Percentiles rank a stretch among this genome's conserved stretches.
phyloP scores from a whole-genome alignment of 1,140 invertebrate genomes.

The Goniozus legneri region DNA sequence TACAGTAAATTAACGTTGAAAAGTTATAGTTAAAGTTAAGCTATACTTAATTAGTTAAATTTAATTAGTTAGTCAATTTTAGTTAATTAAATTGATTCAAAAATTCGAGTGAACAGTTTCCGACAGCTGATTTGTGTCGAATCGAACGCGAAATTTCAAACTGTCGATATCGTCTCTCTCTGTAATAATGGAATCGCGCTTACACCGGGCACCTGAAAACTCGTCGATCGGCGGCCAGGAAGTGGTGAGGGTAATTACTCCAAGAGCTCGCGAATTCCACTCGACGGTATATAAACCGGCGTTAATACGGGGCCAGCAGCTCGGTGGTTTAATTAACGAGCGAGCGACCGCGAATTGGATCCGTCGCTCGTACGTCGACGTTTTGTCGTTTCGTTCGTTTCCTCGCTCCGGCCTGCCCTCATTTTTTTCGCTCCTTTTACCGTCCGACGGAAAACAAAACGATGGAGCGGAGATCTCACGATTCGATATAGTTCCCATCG shows the following conservation, averaged over 20 bases:
- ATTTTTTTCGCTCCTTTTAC: no score
- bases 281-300: conserved; percentile 38
- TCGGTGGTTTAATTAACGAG: conserved; percentile 52
- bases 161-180: no score
- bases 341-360: conserved; percentile 17
- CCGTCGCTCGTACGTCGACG: no score
- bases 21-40: no score
- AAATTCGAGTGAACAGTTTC: no score
- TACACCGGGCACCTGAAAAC: conserved; percentile 7
- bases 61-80: no score
- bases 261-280: conserved; percentile 33
- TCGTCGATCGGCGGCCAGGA: conserved; percentile 18
- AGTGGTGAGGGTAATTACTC: conserved; percentile 36
- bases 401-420: neutral
- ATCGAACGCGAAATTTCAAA: no score
- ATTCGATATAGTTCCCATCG: no score
- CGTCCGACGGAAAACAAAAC: neutral
- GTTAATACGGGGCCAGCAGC: conserved; percentile 45
- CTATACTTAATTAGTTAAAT: no score
- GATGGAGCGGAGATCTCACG: neutral
- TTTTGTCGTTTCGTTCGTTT: conserved; percentile 2
- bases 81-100: no score
- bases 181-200: conserved; percentile 24
- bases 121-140: no score
- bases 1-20: no score